Percentiles rank a stretch among this genome's conserved stretches.
Evolutionary conservation across 2,113 vertebrate genomes (phyloP).

Genomic region (Scatophagus argus): DNA sequence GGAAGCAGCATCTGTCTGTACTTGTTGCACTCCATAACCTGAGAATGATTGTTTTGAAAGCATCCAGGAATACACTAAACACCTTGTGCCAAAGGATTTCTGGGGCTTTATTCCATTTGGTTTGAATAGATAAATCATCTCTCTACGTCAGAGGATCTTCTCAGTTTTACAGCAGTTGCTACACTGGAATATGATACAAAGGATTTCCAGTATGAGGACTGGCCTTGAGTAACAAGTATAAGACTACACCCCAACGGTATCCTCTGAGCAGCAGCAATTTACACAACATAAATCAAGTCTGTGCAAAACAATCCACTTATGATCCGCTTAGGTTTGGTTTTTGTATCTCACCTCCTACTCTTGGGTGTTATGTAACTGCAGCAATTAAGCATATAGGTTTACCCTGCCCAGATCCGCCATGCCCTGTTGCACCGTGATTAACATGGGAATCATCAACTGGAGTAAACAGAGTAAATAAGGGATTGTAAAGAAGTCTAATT

Average conservation of each 20-base stretch:
- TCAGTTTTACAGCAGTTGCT: conserved; percentile 1
- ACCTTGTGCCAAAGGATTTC: not conserved
- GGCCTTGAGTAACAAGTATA: conserved; percentile 1
- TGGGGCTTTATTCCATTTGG: conserved; percentile 12
- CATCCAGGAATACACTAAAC: not conserved
- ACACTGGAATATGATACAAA: not conserved
- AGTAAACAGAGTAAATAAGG: too few relatives aligned
- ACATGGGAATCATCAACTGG: not conserved
- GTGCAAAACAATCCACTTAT: conserved; percentile 35
- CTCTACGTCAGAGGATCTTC: not conserved
- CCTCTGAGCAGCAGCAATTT: conserved; percentile 41
- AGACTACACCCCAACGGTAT: not conserved
- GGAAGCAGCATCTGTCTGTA: conserved; percentile 30
- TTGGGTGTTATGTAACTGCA: conserved; percentile 35
- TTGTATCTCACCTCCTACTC: conserved; percentile 41
- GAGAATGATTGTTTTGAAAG: not conserved
- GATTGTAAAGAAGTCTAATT: not conserved
- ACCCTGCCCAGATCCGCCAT: not conserved
- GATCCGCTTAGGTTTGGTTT: conserved; percentile 41
- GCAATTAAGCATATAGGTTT: conserved; percentile 23
- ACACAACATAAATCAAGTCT: conserved; percentile 41
- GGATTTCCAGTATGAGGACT: conserved; percentile 1
- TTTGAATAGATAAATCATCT: not conserved
- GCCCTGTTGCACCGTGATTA: not conserved
- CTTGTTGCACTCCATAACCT: conserved; percentile 15